A percentile compares a stretch with the other conserved stretches of the same genome.
Conservation (phyloP, 2,797 vertebrate genomes). For the Clarias laeviceps region DNA sequence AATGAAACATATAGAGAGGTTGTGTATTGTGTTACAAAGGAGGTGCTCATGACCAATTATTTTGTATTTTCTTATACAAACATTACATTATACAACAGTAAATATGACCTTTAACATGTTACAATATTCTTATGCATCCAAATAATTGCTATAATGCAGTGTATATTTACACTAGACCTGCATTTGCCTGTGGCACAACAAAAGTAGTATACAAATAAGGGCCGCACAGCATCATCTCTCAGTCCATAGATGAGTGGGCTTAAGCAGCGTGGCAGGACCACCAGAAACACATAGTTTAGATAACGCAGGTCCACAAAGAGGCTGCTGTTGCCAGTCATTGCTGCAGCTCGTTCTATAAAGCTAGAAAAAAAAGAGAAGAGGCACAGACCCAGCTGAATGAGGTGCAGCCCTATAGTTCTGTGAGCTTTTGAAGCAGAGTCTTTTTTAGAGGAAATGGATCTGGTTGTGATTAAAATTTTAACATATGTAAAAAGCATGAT, state of each 20-base stretch:
- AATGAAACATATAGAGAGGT: too few relatives aligned
- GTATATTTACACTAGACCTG: neutral
- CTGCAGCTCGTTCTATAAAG: constrained; percentile 33
- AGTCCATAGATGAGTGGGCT: constrained; percentile 51
- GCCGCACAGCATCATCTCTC: constrained; percentile 40
- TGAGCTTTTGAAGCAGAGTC: constrained; percentile 47
- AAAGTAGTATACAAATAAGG: constrained; percentile 36
- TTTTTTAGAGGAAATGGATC: constrained; percentile 49
- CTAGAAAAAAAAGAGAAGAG: constrained; percentile 48
- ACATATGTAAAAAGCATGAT: constrained; percentile 51
- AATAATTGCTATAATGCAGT: too few relatives aligned
- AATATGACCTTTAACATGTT: too few relatives aligned
- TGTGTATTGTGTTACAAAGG: too few relatives aligned
- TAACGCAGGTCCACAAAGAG: neutral
- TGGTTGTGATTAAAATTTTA: constrained; percentile 51
- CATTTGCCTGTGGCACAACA: neutral
- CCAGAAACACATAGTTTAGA: constrained; percentile 18
- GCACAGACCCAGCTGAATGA: constrained; percentile 54
- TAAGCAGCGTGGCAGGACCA: constrained; percentile 45
- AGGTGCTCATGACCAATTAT: too few relatives aligned
- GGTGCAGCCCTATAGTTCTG: too few relatives aligned
- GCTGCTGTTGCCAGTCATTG: neutral
- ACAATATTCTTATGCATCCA: too few relatives aligned
- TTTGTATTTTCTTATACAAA: too few relatives aligned
- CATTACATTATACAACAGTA: too few relatives aligned